A percentile compares a stretch with the other conserved stretches of the same genome.
Conservation (phyloP, 2,113 vertebrate species). For the Cinclus mexicanus region DNA sequence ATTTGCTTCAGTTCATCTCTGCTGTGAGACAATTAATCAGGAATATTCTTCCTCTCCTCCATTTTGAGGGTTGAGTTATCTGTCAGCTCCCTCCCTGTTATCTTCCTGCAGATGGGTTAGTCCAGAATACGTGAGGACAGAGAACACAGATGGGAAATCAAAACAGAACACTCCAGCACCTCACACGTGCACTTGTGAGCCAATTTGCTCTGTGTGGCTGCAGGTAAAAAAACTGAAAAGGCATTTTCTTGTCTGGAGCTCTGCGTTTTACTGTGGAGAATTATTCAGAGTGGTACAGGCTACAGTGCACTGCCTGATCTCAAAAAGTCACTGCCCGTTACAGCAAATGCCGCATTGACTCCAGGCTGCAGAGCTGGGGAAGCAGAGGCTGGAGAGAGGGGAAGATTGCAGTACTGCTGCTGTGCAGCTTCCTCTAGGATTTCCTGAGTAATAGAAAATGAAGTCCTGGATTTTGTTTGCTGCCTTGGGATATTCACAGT, state of each 20-base stretch:
- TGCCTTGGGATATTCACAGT: not conserved
- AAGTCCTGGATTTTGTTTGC: constrained; percentile 1
- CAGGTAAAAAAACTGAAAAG: not conserved
- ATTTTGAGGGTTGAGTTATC: constrained; percentile 22
- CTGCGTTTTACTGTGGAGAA: not conserved
- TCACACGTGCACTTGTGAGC: not conserved
- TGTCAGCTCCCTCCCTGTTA: constrained; percentile 2
- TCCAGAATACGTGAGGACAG: not conserved
- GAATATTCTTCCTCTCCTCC: constrained; percentile 20
- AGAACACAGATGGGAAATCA: not conserved
- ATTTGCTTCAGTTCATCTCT: not conserved
- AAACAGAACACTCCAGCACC: not conserved
- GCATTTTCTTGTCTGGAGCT: not conserved
- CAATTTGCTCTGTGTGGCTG: not conserved
- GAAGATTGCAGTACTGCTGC: not conserved
- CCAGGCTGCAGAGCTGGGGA: not conserved
- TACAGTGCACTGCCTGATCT: constrained; percentile 13
- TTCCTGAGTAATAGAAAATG: not conserved
- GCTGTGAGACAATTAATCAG: constrained; percentile 4
- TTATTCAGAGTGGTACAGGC: constrained; percentile 20
- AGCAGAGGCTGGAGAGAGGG: not conserved
- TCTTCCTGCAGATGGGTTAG: constrained; percentile 3
- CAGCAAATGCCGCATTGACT: constrained; percentile 47
- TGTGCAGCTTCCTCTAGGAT: not conserved
- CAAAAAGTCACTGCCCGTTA: constrained; percentile 64